These are phyloP conservation scores for Mormyrus hasselquistii DNA, from an alignment of 2,797 vertebrate genomes.

Conservation along the genomic window DNA sequence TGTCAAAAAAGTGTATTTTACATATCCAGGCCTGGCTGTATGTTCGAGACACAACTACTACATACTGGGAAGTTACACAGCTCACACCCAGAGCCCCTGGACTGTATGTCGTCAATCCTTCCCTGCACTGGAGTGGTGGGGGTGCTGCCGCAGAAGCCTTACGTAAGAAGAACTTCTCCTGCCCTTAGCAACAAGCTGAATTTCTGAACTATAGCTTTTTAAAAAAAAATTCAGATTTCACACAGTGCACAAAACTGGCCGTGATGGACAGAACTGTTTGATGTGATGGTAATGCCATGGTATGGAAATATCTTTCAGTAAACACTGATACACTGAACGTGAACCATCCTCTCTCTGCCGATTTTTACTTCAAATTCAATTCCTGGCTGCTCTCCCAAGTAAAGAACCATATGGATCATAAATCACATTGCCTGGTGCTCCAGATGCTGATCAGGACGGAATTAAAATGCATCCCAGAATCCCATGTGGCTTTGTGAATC, in stretches of 20 bases:
- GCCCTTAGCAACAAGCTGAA: conserved; percentile 2
- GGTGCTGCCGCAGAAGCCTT: neutral
- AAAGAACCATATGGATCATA: neutral
- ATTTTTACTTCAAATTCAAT: neutral
- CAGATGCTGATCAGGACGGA: neutral
- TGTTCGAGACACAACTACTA: neutral
- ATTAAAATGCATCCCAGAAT: neutral
- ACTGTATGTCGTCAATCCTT: neutral
- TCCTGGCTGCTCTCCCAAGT: neutral
- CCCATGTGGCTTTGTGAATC: neutral
- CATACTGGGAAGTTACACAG: neutral
- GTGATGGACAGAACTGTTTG: neutral
- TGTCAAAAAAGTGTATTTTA: neutral
- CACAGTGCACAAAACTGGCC: neutral
- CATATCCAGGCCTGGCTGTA: neutral
- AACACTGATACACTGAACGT: neutral
- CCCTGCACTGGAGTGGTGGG: neutral
- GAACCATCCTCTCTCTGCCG: neutral
- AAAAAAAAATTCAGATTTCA: neutral
- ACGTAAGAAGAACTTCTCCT: neutral
- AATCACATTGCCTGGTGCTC: neutral
- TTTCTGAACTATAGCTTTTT: neutral
- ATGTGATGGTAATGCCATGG: neutral
- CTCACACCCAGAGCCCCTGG: neutral
- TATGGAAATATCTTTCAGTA: neutral